These are phyloP conservation scores for Hydrolagus colliei DNA, from an alignment of 2,797 vertebrate species.

Conservation along the genomic window DNA sequence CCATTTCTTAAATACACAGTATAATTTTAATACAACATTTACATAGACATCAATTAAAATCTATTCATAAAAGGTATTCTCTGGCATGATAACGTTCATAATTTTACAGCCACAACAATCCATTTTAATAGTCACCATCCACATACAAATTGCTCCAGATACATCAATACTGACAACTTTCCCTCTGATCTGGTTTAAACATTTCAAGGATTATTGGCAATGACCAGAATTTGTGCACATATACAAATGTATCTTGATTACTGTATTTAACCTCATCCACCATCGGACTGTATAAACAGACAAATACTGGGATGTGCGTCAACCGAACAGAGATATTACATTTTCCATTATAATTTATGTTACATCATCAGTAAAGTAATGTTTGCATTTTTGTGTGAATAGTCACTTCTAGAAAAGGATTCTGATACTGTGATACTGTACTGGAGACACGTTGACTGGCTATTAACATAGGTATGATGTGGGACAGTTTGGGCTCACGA, in stretches of 20 bases:
- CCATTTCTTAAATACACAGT: slow-evolving; percentile 28
- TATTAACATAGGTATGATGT: background rate
- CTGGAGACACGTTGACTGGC: slow-evolving; percentile 20
- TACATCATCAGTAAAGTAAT: background rate
- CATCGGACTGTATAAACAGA: slow-evolving; percentile 21
- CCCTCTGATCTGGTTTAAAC: background rate
- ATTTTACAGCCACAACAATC: slow-evolving; percentile 30
- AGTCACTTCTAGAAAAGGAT: slow-evolving; percentile 20
- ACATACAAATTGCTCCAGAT: slow-evolving; percentile 15
- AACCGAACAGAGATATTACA: slow-evolving; percentile 3
- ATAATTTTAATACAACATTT: slow-evolving; percentile 32
- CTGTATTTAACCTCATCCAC: slow-evolving; percentile 3
- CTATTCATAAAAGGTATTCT: slow-evolving; percentile 29
- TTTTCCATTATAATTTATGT: slow-evolving; percentile 18
- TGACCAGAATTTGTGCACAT: slow-evolving; percentile 3
- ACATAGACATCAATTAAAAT: slow-evolving; percentile 30
- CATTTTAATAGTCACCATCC: slow-evolving; percentile 29
- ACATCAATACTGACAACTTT: slow-evolving; percentile 23
- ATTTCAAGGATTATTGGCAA: slow-evolving; percentile 16
- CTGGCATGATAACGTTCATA: slow-evolving; percentile 26
- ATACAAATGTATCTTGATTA: slow-evolving; percentile 8
- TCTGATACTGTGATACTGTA: background rate
- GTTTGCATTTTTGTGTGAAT: slow-evolving; percentile 3
- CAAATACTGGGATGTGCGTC: slow-evolving; percentile 17
- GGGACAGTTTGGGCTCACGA: background rate